A percentile compares a stretch with the other conserved stretches of the same genome.
These are phyloP conservation scores for Perizoma affinitatum DNA, from an alignment of 2,888 invertebrate genomes.

Conservation along the genomic window DNA sequence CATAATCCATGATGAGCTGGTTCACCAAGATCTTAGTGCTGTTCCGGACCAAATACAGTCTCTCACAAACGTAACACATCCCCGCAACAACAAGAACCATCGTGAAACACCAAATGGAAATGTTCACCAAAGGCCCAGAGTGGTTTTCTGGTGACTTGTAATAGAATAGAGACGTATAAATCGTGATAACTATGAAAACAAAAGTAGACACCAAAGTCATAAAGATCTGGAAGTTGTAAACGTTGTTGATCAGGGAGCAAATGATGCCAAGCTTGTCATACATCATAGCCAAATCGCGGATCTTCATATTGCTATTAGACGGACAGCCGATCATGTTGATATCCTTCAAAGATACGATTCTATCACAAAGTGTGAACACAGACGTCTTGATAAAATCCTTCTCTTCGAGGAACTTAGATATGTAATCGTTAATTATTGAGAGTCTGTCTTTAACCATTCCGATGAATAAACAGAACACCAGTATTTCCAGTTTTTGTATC, in stretches of 20 bases:
- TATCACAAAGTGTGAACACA: constrained; percentile 47
- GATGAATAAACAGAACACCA: constrained; percentile 54
- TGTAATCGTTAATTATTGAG: constrained; percentile 50
- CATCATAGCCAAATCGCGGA: constrained; percentile 54
- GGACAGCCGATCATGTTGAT: constrained; percentile 47
- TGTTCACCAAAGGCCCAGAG: constrained; percentile 46
- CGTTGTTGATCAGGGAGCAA: constrained; percentile 52
- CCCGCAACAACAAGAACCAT: constrained; percentile 50
- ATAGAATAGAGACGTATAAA: constrained; percentile 58
- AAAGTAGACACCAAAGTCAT: constrained; percentile 63
- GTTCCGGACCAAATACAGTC: constrained; percentile 50
- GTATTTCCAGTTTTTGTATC: constrained; percentile 56
- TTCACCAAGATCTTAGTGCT: constrained; percentile 58
- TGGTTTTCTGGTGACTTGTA: constrained; percentile 44
- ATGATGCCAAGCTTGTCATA: constrained; percentile 58
- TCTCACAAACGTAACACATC: constrained; percentile 59
- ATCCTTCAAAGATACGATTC: constrained; percentile 34
- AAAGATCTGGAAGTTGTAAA: constrained; percentile 65
- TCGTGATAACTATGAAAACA: constrained; percentile 55
- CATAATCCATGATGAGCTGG: constrained; percentile 66
- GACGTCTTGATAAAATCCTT: constrained; percentile 40
- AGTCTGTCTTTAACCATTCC: constrained; percentile 52
- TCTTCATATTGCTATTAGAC: constrained; percentile 48
- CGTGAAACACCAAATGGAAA: constrained; percentile 53
- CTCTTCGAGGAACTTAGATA: constrained; percentile 50